A percentile compares a stretch with the other conserved stretches of the same genome.
These are phyloP conservation scores for Tridacna gigas DNA, from an alignment of 2,888 invertebrate species.

Conservation along the genomic window DNA sequence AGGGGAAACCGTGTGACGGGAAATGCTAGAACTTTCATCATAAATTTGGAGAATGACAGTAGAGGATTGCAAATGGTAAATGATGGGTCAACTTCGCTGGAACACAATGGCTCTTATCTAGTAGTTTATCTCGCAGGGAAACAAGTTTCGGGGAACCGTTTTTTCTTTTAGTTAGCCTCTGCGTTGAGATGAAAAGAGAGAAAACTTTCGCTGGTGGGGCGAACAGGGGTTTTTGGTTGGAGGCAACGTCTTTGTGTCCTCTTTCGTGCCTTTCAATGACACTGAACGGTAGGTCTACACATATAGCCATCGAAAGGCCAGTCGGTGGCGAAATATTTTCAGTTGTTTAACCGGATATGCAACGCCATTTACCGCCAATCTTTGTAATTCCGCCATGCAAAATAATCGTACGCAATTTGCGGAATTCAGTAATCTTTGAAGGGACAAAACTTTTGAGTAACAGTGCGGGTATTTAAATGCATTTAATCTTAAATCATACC, in stretches of 20 bases:
- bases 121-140: conserved; percentile 57
- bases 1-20: conserved; percentile 49
- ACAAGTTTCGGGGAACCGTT: conserved; percentile 36
- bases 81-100: conserved; percentile 61
- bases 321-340: no score
- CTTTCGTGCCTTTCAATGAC: no score
- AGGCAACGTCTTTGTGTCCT: background rate
- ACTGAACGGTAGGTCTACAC: no score
- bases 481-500: no score
- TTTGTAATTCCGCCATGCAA: no score
- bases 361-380: no score
- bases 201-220: conserved; percentile 13
- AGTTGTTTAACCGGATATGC: no score
- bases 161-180: background rate
- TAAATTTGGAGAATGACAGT: conserved; percentile 67
- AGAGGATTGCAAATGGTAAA: conserved; percentile 66
- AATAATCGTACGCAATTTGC: no score
- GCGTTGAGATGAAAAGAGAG: background rate
- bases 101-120: conserved; percentile 62
- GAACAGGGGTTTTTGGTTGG: conserved; percentile 10
- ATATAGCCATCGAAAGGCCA: no score
- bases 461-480: no score
- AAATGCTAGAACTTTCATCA: conserved; percentile 67
- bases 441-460: no score
- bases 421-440: no score